Evolutionary conservation across 2,797 vertebrate genomes (phyloP).

Genomic region (Sandelia bainsii): DNA sequence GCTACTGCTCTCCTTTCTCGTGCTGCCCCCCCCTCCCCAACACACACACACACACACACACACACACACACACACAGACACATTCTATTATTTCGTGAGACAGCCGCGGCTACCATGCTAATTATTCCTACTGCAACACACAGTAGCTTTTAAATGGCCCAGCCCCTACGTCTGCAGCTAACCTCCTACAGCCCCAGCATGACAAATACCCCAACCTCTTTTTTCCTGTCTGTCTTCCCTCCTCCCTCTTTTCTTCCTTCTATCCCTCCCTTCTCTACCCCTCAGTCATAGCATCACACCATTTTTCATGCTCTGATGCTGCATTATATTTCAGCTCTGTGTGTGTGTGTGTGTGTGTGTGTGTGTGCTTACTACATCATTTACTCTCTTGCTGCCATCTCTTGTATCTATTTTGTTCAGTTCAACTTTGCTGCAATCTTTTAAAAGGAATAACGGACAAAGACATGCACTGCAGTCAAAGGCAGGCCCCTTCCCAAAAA

Average conservation of each 20-base stretch:
- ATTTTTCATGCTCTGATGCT: constrained; percentile 56
- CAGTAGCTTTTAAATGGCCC: constrained; percentile 74
- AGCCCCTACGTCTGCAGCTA: constrained; percentile 75
- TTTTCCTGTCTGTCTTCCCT: constrained; percentile 26
- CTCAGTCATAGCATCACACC: constrained; percentile 60
- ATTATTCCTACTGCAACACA: constrained; percentile 81
- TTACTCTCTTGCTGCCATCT: constrained; percentile 54
- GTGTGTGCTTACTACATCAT: constrained; percentile 52
- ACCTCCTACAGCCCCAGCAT: constrained; percentile 81
- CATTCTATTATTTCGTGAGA: constrained; percentile 48
- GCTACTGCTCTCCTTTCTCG: constrained; percentile 31
- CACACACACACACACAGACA: too few species aligned
- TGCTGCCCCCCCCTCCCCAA: constrained; percentile 17
- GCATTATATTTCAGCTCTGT: constrained; percentile 49
- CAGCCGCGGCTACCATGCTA: constrained; percentile 68
- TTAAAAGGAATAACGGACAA: constrained; percentile 44
- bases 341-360: too few species aligned
- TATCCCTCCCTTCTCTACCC: constrained; percentile 31
- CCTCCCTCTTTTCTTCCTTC: constrained; percentile 26
- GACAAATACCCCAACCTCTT: constrained; percentile 77
- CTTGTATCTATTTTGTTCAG: constrained; percentile 61
- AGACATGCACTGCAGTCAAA: constrained; percentile 60
- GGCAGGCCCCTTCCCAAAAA: constrained; percentile 34
- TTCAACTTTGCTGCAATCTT: constrained; percentile 62
- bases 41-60: too few species aligned